Conservation (phyloP, 1,140 invertebrate genomes). For the Mesaphorura yosii region DNA sequence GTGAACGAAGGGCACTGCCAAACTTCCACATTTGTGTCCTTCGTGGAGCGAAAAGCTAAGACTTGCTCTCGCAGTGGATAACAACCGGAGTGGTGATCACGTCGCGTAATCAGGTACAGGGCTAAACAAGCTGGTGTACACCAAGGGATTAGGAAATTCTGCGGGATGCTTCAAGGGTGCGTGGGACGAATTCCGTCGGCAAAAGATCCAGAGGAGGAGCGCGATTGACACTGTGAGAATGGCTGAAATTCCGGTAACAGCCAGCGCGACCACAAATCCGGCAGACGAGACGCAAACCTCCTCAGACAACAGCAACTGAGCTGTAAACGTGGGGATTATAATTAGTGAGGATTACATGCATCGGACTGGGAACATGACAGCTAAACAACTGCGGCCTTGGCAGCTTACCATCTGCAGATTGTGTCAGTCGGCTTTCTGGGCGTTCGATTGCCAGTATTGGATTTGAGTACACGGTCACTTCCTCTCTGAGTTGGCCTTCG, state of each 20-base stretch:
- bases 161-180: slow-evolving; percentile 84
- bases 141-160: slow-evolving; percentile 87
- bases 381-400: neutral
- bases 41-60: too few relatives aligned
- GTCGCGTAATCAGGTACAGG: too few relatives aligned
- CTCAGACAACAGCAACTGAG: slow-evolving; percentile 34
- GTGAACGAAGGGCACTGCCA: too few relatives aligned
- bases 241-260: slow-evolving; percentile 81
- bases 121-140: too few relatives aligned
- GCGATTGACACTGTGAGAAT: slow-evolving; percentile 87
- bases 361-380: neutral
- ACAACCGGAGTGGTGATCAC: too few relatives aligned
- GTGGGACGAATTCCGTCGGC: slow-evolving; percentile 66
- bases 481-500: slow-evolving; percentile 74
- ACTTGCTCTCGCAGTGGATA: too few relatives aligned
- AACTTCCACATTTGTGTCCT: too few relatives aligned
- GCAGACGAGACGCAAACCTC: slow-evolving; percentile 88
- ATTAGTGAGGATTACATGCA: neutral
- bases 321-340: slow-evolving; percentile 22
- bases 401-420: neutral
- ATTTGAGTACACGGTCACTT: slow-evolving; percentile 85
- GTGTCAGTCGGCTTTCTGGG: slow-evolving; percentile 48
- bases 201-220: slow-evolving; percentile 85
- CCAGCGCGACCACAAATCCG: slow-evolving; percentile 78
- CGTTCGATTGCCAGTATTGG: slow-evolving; percentile 78